Conservation (phyloP, 2,113 vertebrate genomes). For the Cyprinodon variegatus region DNA sequence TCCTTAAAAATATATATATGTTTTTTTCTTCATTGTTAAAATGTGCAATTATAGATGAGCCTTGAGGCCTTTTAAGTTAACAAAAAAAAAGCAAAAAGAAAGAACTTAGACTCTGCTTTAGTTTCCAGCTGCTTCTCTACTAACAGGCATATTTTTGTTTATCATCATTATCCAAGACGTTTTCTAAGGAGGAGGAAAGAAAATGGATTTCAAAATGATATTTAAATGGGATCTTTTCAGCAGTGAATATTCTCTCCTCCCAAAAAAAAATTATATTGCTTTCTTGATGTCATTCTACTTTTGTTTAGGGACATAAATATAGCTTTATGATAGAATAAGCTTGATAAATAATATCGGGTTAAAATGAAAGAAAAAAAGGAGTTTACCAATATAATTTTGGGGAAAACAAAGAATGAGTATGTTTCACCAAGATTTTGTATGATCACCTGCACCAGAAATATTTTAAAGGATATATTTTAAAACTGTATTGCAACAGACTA, state of each 20-base stretch:
- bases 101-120: not conserved
- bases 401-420: too few species aligned
- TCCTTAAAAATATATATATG: not conserved
- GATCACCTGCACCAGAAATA: too few species aligned
- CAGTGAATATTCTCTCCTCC: not conserved
- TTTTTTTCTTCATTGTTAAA: slow-evolving; percentile 20
- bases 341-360: not conserved
- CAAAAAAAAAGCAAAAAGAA: slow-evolving; percentile 19
- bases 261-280: not conserved
- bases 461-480: too few species aligned
- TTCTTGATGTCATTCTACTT: not conserved
- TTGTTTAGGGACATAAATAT: not conserved
- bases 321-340: not conserved
- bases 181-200: not conserved
- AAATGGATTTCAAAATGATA: not conserved
- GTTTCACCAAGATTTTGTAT: too few species aligned
- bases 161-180: not conserved
- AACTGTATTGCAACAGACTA: too few species aligned
- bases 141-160: not conserved
- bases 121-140: not conserved
- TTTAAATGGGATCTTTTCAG: not conserved
- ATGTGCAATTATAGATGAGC: slow-evolving; percentile 11
- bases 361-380: not conserved
- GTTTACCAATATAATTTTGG: too few species aligned
- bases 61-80: slow-evolving; percentile 13